These are phyloP conservation scores for Parnassius smintheus DNA, from an alignment of 2,888 invertebrate genomes.

Conservation along the genomic window DNA sequence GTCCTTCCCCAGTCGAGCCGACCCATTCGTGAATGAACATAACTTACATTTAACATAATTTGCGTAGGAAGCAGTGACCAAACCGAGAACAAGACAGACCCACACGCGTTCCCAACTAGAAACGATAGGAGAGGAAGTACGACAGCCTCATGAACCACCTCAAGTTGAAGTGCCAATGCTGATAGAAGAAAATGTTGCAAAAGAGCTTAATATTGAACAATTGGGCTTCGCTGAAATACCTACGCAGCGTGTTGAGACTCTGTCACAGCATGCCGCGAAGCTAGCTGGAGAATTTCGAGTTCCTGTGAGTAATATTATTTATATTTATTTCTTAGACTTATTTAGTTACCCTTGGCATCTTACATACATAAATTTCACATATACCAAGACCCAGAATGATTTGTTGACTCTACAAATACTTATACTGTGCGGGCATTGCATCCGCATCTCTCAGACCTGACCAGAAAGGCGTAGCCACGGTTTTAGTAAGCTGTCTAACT, in stretches of 20 bases:
- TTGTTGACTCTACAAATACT: too few relatives aligned
- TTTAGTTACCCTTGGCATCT: too few relatives aligned
- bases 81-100: not conserved
- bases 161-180: slow-evolving; percentile 2
- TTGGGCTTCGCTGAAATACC: slow-evolving; percentile 49
- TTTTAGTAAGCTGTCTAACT: too few relatives aligned
- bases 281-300: slow-evolving; percentile 33
- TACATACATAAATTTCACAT: too few relatives aligned
- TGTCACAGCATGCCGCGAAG: slow-evolving; percentile 41
- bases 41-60: slow-evolving; percentile 5
- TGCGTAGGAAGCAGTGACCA: slow-evolving; percentile 24
- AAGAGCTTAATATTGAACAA: slow-evolving; percentile 23
- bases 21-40: too few relatives aligned
- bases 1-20: too few relatives aligned
- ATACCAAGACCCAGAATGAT: too few relatives aligned
- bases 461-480: too few relatives aligned
- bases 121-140: slow-evolving; percentile 22
- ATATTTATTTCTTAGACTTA: not conserved
- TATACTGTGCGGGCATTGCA: too few relatives aligned
- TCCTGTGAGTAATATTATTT: slow-evolving; percentile 26
- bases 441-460: too few relatives aligned
- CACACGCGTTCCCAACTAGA: slow-evolving; percentile 18
- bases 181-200: not conserved
- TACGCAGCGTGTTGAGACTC: slow-evolving; percentile 53
- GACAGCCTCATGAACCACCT: slow-evolving; percentile 1